These are phyloP conservation scores for Aspidiotus rigidus DNA, from an alignment of 2,888 invertebrate genomes.

Conservation along the genomic window DNA sequence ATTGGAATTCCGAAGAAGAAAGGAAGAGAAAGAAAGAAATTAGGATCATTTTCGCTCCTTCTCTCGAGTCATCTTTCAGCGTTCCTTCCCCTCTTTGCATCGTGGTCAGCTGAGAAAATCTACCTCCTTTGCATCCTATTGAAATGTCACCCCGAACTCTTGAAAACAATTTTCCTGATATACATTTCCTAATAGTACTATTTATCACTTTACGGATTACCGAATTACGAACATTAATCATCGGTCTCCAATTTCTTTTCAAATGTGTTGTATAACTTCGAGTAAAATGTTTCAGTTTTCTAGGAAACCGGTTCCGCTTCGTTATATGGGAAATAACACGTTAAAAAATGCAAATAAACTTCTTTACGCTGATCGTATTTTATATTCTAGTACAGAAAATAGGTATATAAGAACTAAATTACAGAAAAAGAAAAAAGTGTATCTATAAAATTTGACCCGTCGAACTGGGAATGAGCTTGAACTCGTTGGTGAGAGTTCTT, in stretches of 20 bases:
- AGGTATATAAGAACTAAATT: too few species aligned
- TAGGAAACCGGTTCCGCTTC: not conserved
- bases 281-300: conserved; percentile 1
- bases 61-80: too few species aligned
- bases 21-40: too few species aligned
- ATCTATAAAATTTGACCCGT: conserved; percentile 1
- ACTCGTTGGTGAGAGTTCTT: not conserved
- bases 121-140: too few species aligned
- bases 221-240: conserved; percentile 2
- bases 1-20: too few species aligned
- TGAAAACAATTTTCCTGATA: too few species aligned
- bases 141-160: too few species aligned
- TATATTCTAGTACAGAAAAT: not conserved
- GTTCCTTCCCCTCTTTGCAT: too few species aligned
- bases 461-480: conserved; percentile 1
- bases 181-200: not conserved
- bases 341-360: conserved; percentile 1
- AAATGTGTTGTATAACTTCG: not conserved
- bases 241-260: not conserved
- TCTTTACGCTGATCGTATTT: not conserved
- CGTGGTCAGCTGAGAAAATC: too few species aligned
- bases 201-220: not conserved
- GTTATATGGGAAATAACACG: not conserved
- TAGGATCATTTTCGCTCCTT: too few species aligned
- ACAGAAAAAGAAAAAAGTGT: not conserved